Conservation (phyloP, 2,797 vertebrate genomes). For the Rhinoraja longicauda region DNA sequence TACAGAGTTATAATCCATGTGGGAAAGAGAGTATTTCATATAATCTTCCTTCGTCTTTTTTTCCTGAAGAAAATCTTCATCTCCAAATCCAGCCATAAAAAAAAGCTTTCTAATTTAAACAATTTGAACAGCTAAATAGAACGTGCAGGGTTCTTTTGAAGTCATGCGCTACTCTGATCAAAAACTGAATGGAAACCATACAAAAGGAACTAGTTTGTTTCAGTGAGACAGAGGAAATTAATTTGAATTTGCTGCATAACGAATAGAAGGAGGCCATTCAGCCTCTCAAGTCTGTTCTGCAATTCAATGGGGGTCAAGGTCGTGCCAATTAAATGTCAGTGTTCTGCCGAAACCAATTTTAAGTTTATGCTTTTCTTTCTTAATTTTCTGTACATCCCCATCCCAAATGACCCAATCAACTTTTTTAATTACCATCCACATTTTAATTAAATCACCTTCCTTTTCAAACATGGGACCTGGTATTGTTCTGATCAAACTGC, state of each 20-base stretch:
- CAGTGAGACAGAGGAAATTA: neutral
- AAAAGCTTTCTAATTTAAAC: neutral
- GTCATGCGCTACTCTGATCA: neutral
- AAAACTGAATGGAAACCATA: neutral
- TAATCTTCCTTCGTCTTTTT: neutral
- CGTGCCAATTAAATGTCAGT: neutral
- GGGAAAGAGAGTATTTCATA: neutral
- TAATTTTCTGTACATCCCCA: too few relatives aligned
- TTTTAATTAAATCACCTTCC: neutral
- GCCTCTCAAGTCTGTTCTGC: neutral
- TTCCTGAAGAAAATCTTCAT: neutral
- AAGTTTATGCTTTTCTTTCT: neutral
- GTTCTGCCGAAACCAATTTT: neutral
- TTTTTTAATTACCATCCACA: neutral
- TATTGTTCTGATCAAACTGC: neutral
- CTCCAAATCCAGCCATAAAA: neutral
- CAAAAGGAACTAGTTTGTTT: neutral
- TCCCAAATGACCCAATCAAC: neutral
- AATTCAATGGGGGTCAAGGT: neutral
- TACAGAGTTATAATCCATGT: slow-evolving; percentile 18
- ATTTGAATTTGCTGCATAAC: neutral
- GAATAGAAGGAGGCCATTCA: neutral
- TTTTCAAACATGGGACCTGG: neutral
- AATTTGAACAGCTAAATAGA: neutral
- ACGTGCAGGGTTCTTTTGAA: neutral